Conservation (phyloP, 1,140 invertebrate genomes). For the Nasonia vitripennis region DNA sequence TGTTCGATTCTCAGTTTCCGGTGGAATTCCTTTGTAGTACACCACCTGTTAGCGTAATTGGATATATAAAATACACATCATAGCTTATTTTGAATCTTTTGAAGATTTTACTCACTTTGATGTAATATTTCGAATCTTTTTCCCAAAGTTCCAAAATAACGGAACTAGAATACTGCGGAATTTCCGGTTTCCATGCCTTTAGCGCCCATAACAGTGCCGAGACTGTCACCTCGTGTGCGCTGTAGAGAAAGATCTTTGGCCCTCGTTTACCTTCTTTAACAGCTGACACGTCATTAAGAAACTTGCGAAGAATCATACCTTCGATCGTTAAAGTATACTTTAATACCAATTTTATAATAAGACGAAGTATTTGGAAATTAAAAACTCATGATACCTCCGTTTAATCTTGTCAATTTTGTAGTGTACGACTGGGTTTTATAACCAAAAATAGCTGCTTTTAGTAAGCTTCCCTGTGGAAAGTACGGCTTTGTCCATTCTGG, state of each 20-base stretch:
- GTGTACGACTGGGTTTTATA: not conserved
- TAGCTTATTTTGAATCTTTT: not conserved
- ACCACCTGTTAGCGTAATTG: not conserved
- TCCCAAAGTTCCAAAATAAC: conserved; percentile 65
- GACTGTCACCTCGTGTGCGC: conserved; percentile 83
- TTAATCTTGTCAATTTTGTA: not conserved
- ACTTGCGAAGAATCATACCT: conserved; percentile 53
- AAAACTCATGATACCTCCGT: not conserved
- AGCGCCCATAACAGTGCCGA: conserved; percentile 79
- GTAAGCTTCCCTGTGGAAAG: not conserved
- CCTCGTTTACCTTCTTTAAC: not conserved
- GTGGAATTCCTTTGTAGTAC: conserved; percentile 38
- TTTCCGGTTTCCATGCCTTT: conserved; percentile 78
- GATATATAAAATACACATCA: too few species aligned
- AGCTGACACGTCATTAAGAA: conserved; percentile 54
- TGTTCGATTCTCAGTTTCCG: not conserved
- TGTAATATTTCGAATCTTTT: conserved; percentile 19
- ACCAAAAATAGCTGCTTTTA: not conserved
- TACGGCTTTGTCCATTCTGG: not conserved
- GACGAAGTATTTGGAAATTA: too few species aligned
- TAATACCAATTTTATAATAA: not conserved
- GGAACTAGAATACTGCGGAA: conserved; percentile 75
- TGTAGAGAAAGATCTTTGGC: conserved; percentile 78
- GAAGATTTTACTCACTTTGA: conserved; percentile 55
- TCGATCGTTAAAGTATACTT: not conserved